Base-by-base conservation (phyloP, 2,113 vertebrate species). In the Sceloporus tristichus region DNA sequence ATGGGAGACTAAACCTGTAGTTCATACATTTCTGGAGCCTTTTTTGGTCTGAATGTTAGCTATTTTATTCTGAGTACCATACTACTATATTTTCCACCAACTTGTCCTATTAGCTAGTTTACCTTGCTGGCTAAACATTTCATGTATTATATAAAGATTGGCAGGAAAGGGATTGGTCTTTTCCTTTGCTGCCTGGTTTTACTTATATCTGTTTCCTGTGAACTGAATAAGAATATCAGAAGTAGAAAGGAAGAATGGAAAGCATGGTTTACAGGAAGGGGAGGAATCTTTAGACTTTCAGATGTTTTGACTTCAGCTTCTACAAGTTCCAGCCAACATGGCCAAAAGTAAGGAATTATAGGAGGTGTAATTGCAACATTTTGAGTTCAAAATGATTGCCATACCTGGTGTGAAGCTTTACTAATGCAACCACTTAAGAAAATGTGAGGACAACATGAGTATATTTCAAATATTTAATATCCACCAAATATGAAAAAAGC, bases 381-480 rank as follows among this genome's bases (percentile, higher is more conserved):
- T 70, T 70, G 66, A 8, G 66, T 23, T 8, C 27, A 23, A 70
- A 70, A 27, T 23, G 9, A 25, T 70, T 70, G 21, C 23, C 66
- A 70, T 25, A 25, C 21, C 9, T 68, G 66, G 23, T n/a, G 25
- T 34, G 7, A 13, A 80, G n/a, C 29, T n/a, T 82, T 66, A 88
- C 89, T 0, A 4, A 40, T 68, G 38, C 84, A 21, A 71, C 74
- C 23, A 88, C 9, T 90, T 87, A 85, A 18, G 76, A 91, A 78
- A 88, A 27, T 18, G 90, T 56, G 90, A 79, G 0, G 21, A 79
- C 10, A 90, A 10, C 34, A n/a, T 68, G 53, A 23, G 11, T 54
- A 40, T 6, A 7, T 88, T 87, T 77, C 5, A 90, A 92, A 81
- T 85, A 5, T 76, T 7, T 53, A 8, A 82, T 84, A 82, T 89